Evolutionary conservation across 2,888 invertebrate genomes (phyloP), one percentile per base, ranked within the genome.

Genomic region (Tetranychus piercei): DNA sequence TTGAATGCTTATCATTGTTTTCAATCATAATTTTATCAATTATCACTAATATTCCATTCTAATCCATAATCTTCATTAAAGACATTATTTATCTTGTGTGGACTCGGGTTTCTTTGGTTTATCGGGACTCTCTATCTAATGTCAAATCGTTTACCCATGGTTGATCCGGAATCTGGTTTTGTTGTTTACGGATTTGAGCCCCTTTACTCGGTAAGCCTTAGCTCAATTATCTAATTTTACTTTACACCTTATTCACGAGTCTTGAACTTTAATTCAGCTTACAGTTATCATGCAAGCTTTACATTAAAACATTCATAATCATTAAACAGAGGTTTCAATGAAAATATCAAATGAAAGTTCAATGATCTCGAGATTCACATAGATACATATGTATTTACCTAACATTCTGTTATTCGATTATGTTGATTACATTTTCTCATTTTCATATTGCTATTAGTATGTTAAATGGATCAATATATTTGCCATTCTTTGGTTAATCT

Each of bases 401-500:
- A 34, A 3, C 34, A 34, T 34, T 34, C 34, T 34, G 34, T 34
- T 34, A 34, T 34, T 34, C 34, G 34, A 34, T 34, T 34, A 34
- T 34, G 34, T 34, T 34, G 34, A 34, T 34, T 34, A 34, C 34
- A 34, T 34, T 34, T 34, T 34, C 5, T 23, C 20, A n/a, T 23
- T 6, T 20, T 11, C 8, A 69, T 69, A 23, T 69, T 11, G 11
- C 20, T 20, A 22, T 23, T 23, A 69, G 44, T 71, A 71, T 71
- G n/a, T 71, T n/a, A 71, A 44, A 44, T 71, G 71, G 71, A 43
- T 71, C 44, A 71, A 18, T 78, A 79, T 86, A n/a, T 82, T 78
- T 23, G 78, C 76, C 5, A 75, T 80, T 44, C 71, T 81, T 0
- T 81, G 81, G 81, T 65, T 79, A 11, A 76, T 77, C 0, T 80